Base-by-base conservation (phyloP, 2,797 vertebrate species). In the Danio albolineatus region DNA sequence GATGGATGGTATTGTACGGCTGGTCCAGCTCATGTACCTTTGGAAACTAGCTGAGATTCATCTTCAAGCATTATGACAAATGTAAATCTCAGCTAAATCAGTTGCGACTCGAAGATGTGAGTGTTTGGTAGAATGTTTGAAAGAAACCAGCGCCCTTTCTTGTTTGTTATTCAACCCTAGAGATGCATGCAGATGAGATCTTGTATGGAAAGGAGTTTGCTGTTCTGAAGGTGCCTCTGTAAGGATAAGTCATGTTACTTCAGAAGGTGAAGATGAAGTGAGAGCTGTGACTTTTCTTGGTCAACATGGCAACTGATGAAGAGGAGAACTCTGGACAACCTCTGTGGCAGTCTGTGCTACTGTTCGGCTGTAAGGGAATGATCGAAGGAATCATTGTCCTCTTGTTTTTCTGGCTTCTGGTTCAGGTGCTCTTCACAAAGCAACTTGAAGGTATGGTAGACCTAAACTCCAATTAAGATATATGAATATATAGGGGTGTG, bases 341-440 rank as follows among this genome's bases (percentile, higher is more conserved):
- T 46, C 85, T 94, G 75, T 94, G 92, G 87, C 92, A 91, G 84
- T 94, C 93, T 1, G 89, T 94, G 83, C 44, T 93, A 75, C 85
- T 94, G 67, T 93, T 94, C 86, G 92, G 89, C 85, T 94, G 91
- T 86, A 94, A 94, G 82, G 93, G 93, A 3, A 90, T 94, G 92
- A 94, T 93, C 1, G 93, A 94, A 80, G 93, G 90, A 53, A 92
- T 95, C 84, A 92, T 94, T 73, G 89, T 93, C 49, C 51, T 94
- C 9, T 91, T 94, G 75, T 95, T 94, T 87, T 86, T 94, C 81
- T 95, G 94, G 93, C 91, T 95, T 1, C 91, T 95, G 71, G 86
- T 94, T 60, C 93, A 94, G 84, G 91, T 94, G 60, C 91, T 95
- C 56, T 94, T 95, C 84, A 92, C 91, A 86, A 93, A 93, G 81